Evolutionary conservation across 2,113 vertebrate genomes (phyloP).

Genomic region (Raja brachyura): DNA sequence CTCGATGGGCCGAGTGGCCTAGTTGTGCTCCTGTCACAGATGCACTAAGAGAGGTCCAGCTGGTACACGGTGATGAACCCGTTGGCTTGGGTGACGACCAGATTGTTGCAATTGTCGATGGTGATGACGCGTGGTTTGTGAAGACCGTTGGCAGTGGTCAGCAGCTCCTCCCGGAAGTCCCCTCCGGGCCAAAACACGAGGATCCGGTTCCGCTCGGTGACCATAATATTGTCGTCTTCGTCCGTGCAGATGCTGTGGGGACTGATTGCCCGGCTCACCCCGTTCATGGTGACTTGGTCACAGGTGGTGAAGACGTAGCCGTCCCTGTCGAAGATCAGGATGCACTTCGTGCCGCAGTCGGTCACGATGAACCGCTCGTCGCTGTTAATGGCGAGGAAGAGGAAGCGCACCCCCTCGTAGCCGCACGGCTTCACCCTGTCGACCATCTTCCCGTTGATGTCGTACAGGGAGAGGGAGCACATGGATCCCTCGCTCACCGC

Average conservation of each 20-base stretch:
- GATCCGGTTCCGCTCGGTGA: constrained; percentile 40
- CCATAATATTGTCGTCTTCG: constrained; percentile 41
- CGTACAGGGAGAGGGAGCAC: constrained; percentile 42
- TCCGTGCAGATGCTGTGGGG: constrained; percentile 42
- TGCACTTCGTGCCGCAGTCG: constrained; percentile 41
- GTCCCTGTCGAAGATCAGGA: constrained; percentile 38
- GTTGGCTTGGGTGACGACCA: constrained; percentile 36
- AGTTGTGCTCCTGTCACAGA: too few relatives aligned
- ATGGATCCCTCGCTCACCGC: constrained; percentile 43
- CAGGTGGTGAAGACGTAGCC: constrained; percentile 16
- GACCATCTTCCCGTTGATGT: constrained; percentile 27
- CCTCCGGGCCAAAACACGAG: constrained; percentile 32
- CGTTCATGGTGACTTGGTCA: background rate
- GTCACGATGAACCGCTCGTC: constrained; percentile 44
- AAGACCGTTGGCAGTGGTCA: background rate
- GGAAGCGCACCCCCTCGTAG: constrained; percentile 39
- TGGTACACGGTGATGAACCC: background rate
- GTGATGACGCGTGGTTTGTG: constrained; percentile 39
- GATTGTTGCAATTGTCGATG: background rate
- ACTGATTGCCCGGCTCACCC: background rate
- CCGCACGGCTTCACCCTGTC: constrained; percentile 39
- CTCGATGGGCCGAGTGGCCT: too few relatives aligned
- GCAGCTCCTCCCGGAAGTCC: constrained; percentile 19
- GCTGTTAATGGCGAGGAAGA: constrained; percentile 44
- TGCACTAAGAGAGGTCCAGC: background rate